These are phyloP conservation scores for Hippotragus niger DNA, from an alignment of 2,113 vertebrate species.

Conservation along the genomic window DNA sequence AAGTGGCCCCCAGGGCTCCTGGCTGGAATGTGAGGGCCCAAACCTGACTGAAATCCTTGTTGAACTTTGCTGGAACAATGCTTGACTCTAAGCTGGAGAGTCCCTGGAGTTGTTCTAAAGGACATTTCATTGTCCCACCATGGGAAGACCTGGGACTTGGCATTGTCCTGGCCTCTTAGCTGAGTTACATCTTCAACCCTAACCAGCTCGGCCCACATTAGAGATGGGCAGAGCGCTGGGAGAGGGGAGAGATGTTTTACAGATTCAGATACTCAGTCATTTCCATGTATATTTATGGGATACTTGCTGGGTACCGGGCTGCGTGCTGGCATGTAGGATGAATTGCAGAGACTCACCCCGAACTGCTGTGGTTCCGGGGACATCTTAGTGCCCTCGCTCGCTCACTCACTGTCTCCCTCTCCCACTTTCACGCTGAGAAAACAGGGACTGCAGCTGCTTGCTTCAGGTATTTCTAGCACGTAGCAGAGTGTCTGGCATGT, in stretches of 20 bases:
- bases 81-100: background rate
- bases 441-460: background rate
- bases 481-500: background rate
- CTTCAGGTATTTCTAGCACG: no score
- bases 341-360: background rate
- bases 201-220: background rate
- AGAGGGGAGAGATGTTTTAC: background rate
- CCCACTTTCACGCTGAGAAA: rapidly evolving
- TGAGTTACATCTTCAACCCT: background rate
- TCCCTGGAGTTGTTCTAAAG: background rate
- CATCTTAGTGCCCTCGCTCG: background rate
- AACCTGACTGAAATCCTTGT: background rate
- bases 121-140: background rate
- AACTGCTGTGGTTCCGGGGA: background rate
- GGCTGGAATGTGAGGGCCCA: background rate
- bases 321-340: background rate
- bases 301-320: background rate
- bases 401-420: background rate
- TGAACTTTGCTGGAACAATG: background rate
- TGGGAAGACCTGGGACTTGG: background rate
- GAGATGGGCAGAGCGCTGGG: background rate
- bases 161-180: background rate
- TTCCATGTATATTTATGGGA: background rate
- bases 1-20: background rate
- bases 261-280: background rate